Evolutionary conservation across 2,888 invertebrate species (phyloP), one percentile per base, ranked within the genome.

Genomic region (Trypoxylon attenuatum): DNA sequence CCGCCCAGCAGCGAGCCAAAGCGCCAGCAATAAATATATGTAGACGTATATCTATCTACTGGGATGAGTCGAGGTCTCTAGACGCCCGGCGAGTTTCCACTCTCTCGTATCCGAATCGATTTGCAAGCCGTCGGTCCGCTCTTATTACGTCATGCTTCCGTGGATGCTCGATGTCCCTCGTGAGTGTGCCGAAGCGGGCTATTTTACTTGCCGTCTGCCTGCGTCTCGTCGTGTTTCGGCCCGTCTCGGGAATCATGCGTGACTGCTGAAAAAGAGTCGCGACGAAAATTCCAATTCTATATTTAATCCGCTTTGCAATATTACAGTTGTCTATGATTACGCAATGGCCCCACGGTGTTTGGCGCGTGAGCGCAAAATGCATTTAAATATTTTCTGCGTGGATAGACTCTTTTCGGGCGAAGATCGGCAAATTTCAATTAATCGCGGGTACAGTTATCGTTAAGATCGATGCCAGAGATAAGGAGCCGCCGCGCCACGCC

Each of bases 261-360:
- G n/a, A 2, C 42, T 41, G 5, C 4, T 16, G 16, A 73, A 69
- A 69, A 65, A 25, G 53, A 33, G 51, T 21, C 18, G 10, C 18
- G 13, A 18, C 13, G 43, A 53, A 66, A 21, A 38, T 46, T 29
- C 29, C 6, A 52, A 68, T 56, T 68, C 71, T 75, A 75, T 69
- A 75, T 73, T 62, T 69, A 69, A 64, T 54, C 38, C 22, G 19
- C 18, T n/a, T n/a, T 6, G 21, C 57, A 51, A 58, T 55, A 66
- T 68, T 56, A 43, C 21, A 45, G 51, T 55, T 38, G 27, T 13
- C n/a, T 43, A 10, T 6, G 15, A 18, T 73, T 69, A 54, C 59
- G 62, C 42, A 63, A 70, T 46, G 25, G 5, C 33, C n/a, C 3
- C 3, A 3, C 8, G n/a, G 4, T 13, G 3, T 33, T 10, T 33